A percentile compares a stretch with the other conserved stretches of the same genome.
Evolutionary conservation across 2,113 vertebrate genomes (phyloP).

Genomic region (Prionailurus viverrinus): DNA sequence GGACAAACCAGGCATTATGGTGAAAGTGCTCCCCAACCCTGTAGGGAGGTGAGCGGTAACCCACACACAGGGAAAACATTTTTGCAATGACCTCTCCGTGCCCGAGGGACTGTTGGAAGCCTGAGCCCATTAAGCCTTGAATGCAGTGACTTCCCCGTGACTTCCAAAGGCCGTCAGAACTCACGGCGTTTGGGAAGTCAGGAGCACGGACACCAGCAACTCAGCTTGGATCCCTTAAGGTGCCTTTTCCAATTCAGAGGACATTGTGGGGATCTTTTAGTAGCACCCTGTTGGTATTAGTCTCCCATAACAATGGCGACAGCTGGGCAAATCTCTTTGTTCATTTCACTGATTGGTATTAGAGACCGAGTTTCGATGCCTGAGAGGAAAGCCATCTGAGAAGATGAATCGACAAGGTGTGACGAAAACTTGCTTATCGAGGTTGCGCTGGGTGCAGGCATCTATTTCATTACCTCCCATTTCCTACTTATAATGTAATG

Average conservation of each 20-base stretch:
- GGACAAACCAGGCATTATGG: neutral
- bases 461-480: slow-evolving; percentile 86
- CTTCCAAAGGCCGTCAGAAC: too few relatives aligned
- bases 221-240: neutral
- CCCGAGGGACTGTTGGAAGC: neutral
- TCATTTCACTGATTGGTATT: neutral
- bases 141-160: too few relatives aligned
- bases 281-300: neutral
- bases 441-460: slow-evolving; percentile 73
- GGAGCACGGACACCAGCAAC: neutral
- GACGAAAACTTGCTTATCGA: slow-evolving; percentile 74
- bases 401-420: slow-evolving; percentile 49
- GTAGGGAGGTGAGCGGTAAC: neutral
- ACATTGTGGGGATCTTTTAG: neutral
- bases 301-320: neutral
- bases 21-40: neutral
- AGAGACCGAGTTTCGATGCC: slow-evolving; percentile 53
- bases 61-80: too few relatives aligned
- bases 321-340: slow-evolving; percentile 21
- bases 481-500: slow-evolving; percentile 86
- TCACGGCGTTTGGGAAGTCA: neutral
- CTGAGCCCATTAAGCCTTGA: rapidly evolving
- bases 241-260: slow-evolving; percentile 36
- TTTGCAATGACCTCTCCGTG: neutral
- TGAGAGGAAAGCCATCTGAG: slow-evolving; percentile 52